These are phyloP conservation scores for Philaenus spumarius DNA, from an alignment of 1,140 invertebrate genomes.

Conservation along the genomic window DNA sequence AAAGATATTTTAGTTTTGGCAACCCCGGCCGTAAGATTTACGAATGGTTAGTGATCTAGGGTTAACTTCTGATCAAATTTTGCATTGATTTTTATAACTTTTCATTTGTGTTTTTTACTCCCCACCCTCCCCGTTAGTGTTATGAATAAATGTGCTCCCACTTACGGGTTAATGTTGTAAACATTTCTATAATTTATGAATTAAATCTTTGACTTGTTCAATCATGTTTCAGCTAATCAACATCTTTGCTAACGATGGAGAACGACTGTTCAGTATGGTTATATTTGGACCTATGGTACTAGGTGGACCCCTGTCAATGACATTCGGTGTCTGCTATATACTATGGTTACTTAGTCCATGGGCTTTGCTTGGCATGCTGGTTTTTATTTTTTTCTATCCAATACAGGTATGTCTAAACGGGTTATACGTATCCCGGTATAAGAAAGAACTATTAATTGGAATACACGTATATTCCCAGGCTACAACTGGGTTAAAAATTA, in stretches of 20 bases:
- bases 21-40: too few relatives aligned
- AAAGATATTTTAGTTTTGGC: too few relatives aligned
- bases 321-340: slow-evolving; percentile 52
- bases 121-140: too few relatives aligned
- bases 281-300: slow-evolving; percentile 53
- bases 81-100: too few relatives aligned
- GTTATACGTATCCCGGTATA: too few relatives aligned
- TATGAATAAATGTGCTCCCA: too few relatives aligned
- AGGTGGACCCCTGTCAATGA: slow-evolving; percentile 53
- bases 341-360: slow-evolving; percentile 52
- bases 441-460: too few relatives aligned
- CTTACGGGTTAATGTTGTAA: background rate
- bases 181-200: background rate
- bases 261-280: slow-evolving; percentile 56
- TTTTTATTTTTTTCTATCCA: slow-evolving; percentile 58
- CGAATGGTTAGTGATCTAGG: too few relatives aligned
- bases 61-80: too few relatives aligned
- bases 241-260: slow-evolving; percentile 60
- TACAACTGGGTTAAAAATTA: too few relatives aligned
- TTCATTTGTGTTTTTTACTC: too few relatives aligned
- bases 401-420: slow-evolving; percentile 55
- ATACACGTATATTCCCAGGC: too few relatives aligned
- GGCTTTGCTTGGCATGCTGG: slow-evolving; percentile 52
- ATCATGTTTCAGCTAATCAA: slow-evolving; percentile 52
- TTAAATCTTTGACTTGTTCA: slow-evolving; percentile 1